These are phyloP conservation scores for Gisinianus flammeolus DNA, from an alignment of 2,888 invertebrate species.

Conservation along the genomic window DNA sequence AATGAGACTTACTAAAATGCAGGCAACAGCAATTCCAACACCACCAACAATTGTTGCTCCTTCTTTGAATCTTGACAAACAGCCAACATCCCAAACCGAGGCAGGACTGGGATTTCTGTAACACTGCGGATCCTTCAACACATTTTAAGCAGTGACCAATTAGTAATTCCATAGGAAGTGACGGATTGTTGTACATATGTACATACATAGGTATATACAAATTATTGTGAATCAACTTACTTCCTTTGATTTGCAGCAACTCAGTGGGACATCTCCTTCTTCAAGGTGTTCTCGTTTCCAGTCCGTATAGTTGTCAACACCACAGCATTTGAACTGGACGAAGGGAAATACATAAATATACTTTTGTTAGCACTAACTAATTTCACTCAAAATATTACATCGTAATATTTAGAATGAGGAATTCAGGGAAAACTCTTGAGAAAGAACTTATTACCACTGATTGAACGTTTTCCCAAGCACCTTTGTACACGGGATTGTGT, in stretches of 20 bases:
- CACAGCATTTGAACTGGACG: slow-evolving; percentile 80
- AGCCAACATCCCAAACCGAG: slow-evolving; percentile 70
- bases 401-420: too few species aligned
- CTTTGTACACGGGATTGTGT: slow-evolving; percentile 71
- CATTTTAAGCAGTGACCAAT: too few species aligned
- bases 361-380: too few species aligned
- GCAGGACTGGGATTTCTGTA: slow-evolving; percentile 67
- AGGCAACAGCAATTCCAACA: slow-evolving; percentile 81
- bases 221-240: slow-evolving; percentile 16
- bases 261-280: slow-evolving; percentile 57
- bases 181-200: too few species aligned
- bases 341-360: too few species aligned
- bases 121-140: slow-evolving; percentile 66
- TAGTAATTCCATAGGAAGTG: too few species aligned
- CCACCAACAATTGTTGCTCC: slow-evolving; percentile 82
- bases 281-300: slow-evolving; percentile 66
- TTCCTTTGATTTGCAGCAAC: slow-evolving; percentile 58
- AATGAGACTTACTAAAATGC: slow-evolving; percentile 75
- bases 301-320: slow-evolving; percentile 76
- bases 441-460: slow-evolving; percentile 66
- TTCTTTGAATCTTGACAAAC: slow-evolving; percentile 72
- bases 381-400: too few species aligned
- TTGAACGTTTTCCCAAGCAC: slow-evolving; percentile 89
- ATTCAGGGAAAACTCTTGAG: too few species aligned
- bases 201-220: neutral